Evolutionary conservation across 2,888 invertebrate genomes (phyloP).

Genomic region (Xestoiulus laeticollis): DNA sequence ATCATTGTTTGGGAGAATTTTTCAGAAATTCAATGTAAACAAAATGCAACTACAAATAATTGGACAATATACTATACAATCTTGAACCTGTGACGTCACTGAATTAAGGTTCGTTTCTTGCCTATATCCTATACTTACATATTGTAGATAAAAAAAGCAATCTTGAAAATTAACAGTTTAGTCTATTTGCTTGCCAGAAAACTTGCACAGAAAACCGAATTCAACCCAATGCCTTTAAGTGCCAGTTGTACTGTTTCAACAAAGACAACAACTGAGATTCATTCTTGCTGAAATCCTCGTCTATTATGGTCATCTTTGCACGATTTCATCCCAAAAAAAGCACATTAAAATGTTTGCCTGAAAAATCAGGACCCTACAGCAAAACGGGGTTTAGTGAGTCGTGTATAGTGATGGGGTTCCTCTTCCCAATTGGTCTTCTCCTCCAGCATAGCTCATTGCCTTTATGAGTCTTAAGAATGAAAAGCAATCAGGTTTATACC

Average conservation of each 20-base stretch:
- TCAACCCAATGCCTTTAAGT: too few relatives aligned
- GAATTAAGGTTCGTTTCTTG: too few relatives aligned
- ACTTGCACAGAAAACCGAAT: too few relatives aligned
- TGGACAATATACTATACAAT: too few relatives aligned
- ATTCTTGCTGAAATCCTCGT: background rate
- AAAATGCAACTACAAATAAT: too few relatives aligned
- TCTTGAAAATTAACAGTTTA: too few relatives aligned
- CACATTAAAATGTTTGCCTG: conserved; percentile 9
- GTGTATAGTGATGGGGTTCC: background rate
- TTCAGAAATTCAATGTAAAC: too few relatives aligned
- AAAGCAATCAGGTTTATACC: conserved; percentile 9
- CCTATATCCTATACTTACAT: too few relatives aligned
- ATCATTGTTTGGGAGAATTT: too few relatives aligned
- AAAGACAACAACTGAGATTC: background rate
- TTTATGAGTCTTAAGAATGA: conserved; percentile 9
- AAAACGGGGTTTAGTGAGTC: background rate
- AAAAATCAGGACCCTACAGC: background rate
- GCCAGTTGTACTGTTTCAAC: background rate
- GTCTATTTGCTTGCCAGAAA: too few relatives aligned
- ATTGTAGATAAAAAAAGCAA: too few relatives aligned
- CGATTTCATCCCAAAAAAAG: background rate
- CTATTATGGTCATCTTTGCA: background rate
- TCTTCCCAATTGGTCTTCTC: background rate
- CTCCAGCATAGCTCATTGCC: conserved; percentile 9
- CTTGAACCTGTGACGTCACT: too few relatives aligned